A percentile compares a stretch with the other conserved stretches of the same genome.
These are phyloP conservation scores for Echinometra lucunter DNA, from an alignment of 53 echinoderm and acorn worm genomes.

Conservation along the genomic window DNA sequence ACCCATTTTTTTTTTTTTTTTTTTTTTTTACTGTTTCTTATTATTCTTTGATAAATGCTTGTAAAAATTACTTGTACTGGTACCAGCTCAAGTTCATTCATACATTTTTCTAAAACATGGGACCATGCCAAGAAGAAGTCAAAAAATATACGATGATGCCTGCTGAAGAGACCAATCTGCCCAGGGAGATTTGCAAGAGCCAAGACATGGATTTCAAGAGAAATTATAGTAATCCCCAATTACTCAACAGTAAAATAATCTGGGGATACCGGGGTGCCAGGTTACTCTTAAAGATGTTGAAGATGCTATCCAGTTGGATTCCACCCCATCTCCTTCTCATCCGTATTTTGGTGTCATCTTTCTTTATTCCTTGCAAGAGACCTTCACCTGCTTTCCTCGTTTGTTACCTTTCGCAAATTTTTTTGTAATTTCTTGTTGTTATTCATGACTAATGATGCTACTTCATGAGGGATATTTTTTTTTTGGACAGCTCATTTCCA, in stretches of 20 bases:
- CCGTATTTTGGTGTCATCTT: slow-evolving; percentile 52
- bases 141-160: not conserved
- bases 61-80: not conserved
- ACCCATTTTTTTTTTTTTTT: no score
- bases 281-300: slow-evolving; percentile 24
- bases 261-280: not conserved
- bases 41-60: not conserved
- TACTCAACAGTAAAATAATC: slow-evolving; percentile 59
- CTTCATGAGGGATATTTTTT: not conserved
- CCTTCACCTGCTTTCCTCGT: slow-evolving; percentile 45
- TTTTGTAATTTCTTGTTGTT: not conserved
- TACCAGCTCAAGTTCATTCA: not conserved
- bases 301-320: slow-evolving; percentile 30
- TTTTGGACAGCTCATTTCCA: not conserved
- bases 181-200: not conserved
- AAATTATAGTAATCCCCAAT: slow-evolving; percentile 56
- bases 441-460: not conserved
- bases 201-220: slow-evolving; percentile 20
- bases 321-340: slow-evolving; percentile 23
- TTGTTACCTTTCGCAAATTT: slow-evolving; percentile 43
- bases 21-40: not conserved
- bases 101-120: not conserved
- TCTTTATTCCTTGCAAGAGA: not conserved
- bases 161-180: slow-evolving; percentile 5
- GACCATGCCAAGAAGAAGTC: not conserved